Evolutionary conservation across 2,888 invertebrate species (phyloP), one percentile per base, ranked within the genome.

Genomic region (Odontocolon sp.): DNA sequence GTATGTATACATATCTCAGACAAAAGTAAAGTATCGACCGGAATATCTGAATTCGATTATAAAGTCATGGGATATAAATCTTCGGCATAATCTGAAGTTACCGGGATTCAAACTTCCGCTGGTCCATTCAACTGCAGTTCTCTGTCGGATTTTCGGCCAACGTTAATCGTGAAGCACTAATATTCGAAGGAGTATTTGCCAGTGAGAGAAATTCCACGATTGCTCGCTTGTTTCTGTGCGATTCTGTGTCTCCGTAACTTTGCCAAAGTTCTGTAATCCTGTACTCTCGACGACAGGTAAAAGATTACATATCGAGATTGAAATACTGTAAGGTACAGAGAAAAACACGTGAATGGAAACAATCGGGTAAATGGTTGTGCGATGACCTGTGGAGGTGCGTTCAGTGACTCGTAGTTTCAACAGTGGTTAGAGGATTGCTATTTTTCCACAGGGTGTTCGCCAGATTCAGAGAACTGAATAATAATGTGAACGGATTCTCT

Each of bases 1-100:
- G 11, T 21, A 36, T 47, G 33, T 45, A 47, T 36, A 63, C 33
- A 47, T 23, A 56, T 21, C 28, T 26, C 14, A 14, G 26, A 2
- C 42, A 28, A 2, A 31, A 4, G 52, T 31, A 66, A 70, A 56
- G 67, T 61, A 66, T 76, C 61, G 57, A 50, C 23, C 38, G 26
- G 69, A 50, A 70, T 76, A 72, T 77, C 72, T 50, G 63, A 57
- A 77, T 72, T 77, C 77, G 71, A 72, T 77, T 77, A 77, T 77
- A 72, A 67, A 68, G 71, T 72, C 68, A 42, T 72, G 63, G 63
- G 77, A 77, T 72, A 77, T 77, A 77, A 77, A 77, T 77, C 76
- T 77, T 61, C 66, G 33, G 76, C 54, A 77, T 77, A 77, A 71
- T 77, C 76, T 61, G 61, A 63, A 77, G 71, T 71, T 70, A 70